phyloP scores from a whole-genome alignment of 2,888 invertebrate genomes.

The Eucera pruinosa region DNA sequence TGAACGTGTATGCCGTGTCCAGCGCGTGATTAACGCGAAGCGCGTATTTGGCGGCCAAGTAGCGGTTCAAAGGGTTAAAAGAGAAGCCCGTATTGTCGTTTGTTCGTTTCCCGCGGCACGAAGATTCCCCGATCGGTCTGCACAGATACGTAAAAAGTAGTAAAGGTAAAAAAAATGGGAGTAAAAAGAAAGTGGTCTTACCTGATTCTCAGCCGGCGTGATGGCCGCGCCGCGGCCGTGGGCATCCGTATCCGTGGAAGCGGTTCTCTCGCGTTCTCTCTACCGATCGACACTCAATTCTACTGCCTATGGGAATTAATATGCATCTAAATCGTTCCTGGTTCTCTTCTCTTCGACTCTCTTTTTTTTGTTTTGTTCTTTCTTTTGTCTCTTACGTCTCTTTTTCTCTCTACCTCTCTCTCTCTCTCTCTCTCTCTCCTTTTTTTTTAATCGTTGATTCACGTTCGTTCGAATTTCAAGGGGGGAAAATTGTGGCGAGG shows the following conservation, averaged over 20 bases:
- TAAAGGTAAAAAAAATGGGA: constrained; percentile 41
- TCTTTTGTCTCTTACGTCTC: constrained; percentile 13
- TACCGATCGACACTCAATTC: constrained; percentile 73
- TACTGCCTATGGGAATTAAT: constrained; percentile 73
- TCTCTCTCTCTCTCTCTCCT: constrained; percentile 14
- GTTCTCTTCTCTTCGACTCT: constrained; percentile 49
- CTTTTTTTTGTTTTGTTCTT: too few relatives aligned
- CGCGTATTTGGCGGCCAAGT: too few relatives aligned
- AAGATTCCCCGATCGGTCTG: constrained; percentile 16
- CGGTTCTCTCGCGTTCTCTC: constrained; percentile 57
- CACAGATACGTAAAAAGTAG: constrained; percentile 26
- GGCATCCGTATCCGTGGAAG: constrained; percentile 44
- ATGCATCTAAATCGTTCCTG: constrained; percentile 70
- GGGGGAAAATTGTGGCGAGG: constrained; percentile 9
- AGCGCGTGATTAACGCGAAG: too few relatives aligned
- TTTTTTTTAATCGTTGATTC: constrained; percentile 28
- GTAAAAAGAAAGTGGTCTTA: constrained; percentile 59
- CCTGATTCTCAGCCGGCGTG: constrained; percentile 61
- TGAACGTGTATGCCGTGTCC: too few relatives aligned
- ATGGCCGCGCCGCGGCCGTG: constrained; percentile 36
- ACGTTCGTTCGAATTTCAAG: constrained; percentile 31
- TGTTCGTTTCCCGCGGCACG: background rate
- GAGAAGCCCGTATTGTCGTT: constrained; percentile 12
- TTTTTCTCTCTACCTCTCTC: constrained; percentile 21
- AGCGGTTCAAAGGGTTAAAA: too few relatives aligned